Conservation (phyloP, 2,888 invertebrate genomes). For the Ophion ellenae region DNA sequence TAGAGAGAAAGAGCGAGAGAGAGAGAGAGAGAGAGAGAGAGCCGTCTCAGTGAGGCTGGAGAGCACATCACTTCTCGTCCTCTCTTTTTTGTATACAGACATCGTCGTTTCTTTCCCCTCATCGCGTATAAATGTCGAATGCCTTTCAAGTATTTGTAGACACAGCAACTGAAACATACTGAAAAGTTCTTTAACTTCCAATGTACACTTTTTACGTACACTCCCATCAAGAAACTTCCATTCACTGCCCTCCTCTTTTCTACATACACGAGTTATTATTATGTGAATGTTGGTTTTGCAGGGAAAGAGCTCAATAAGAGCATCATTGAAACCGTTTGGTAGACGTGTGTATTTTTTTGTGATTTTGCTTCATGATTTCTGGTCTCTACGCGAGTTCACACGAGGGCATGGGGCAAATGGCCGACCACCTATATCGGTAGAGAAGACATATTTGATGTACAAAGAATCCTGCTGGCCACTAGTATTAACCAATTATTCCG, state of each 20-base stretch:
- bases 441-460: neutral
- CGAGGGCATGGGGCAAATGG: neutral
- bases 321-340: neutral
- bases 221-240: neutral
- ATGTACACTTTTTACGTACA: conserved; percentile 36
- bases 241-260: conserved; percentile 15
- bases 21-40: conserved; percentile 32
- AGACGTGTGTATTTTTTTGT: neutral
- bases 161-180: conserved; percentile 3
- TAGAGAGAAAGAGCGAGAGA: conserved; percentile 26
- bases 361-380: neutral
- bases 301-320: neutral
- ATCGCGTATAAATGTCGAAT: conserved; percentile 20
- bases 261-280: neutral
- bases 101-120: neutral
- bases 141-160: conserved; percentile 40
- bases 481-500: neutral
- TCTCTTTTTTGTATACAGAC: conserved; percentile 28
- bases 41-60: conserved; percentile 58
- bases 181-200: conserved; percentile 34
- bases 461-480: neutral
- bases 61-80: conserved; percentile 57
- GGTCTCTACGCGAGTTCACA: neutral
- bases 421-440: neutral
- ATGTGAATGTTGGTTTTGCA: neutral